phyloP scores from a whole-genome alignment of 2,113 vertebrate genomes.

The Dromiciops gliroides region DNA sequence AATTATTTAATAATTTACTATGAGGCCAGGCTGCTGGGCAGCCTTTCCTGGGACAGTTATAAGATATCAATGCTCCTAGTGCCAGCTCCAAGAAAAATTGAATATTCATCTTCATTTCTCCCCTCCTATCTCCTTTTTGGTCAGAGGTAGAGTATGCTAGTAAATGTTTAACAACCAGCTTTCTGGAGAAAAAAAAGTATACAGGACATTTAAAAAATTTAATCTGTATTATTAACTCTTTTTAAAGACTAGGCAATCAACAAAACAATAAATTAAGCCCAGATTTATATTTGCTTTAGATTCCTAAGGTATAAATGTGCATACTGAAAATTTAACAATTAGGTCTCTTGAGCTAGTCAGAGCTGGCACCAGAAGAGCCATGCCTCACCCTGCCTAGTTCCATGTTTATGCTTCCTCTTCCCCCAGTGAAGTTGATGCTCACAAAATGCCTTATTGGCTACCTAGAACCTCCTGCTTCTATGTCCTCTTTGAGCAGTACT shows the following conservation, averaged over 20 bases:
- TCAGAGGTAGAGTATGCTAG: neutral
- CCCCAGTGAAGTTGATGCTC: neutral
- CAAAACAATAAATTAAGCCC: neutral
- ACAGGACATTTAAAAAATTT: neutral
- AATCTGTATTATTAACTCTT: neutral
- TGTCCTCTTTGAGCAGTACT: neutral
- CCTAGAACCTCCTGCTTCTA: too few species aligned
- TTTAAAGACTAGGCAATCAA: neutral
- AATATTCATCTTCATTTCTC: neutral
- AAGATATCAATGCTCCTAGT: neutral
- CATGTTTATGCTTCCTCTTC: neutral
- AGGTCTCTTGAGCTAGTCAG: neutral
- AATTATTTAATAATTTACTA: neutral
- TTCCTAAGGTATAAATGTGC: neutral
- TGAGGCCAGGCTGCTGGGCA: neutral
- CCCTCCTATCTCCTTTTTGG: neutral
- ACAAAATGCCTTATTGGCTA: neutral
- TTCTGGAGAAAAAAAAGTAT: neutral
- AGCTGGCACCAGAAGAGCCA: neutral
- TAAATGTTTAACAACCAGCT: neutral
- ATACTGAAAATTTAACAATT: neutral
- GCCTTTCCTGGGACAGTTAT: neutral
- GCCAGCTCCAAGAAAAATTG: neutral
- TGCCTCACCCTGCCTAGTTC: neutral
- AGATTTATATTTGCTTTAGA: neutral